Conservation (phyloP, 1,140 invertebrate genomes). For the Zophobas morio region DNA sequence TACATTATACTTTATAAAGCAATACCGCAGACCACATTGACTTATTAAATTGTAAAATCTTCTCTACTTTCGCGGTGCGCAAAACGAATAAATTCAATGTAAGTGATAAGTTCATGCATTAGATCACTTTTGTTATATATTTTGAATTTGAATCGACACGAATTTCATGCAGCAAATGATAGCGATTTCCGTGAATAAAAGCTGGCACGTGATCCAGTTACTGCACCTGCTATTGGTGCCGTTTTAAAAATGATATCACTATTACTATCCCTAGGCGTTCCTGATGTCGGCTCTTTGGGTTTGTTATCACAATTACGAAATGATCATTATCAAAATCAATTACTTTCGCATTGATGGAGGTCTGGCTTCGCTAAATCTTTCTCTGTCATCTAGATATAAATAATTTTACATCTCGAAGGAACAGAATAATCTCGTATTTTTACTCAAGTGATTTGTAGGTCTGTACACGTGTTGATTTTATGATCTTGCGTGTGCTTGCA, state of each 20-base stretch:
- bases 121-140: not conserved
- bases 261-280: not conserved
- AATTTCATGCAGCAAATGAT: slow-evolving; percentile 39
- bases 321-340: not conserved
- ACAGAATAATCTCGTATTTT: slow-evolving; percentile 21
- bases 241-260: slow-evolving; percentile 8
- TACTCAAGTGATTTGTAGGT: slow-evolving; percentile 36
- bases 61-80: not conserved
- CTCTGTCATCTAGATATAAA: slow-evolving; percentile 8
- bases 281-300: too few relatives aligned
- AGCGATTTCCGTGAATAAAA: slow-evolving; percentile 31
- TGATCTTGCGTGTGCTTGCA: slow-evolving; percentile 39
- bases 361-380: not conserved
- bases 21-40: slow-evolving; percentile 19
- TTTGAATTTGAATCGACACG: slow-evolving; percentile 6
- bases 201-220: slow-evolving; percentile 34
- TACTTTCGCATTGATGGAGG: not conserved
- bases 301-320: not conserved
- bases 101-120: not conserved
- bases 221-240: slow-evolving; percentile 38
- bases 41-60: slow-evolving; percentile 4
- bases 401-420: slow-evolving; percentile 24
- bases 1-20: slow-evolving; percentile 21
- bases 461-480: slow-evolving; percentile 41
- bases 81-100: not conserved